Conservation (phyloP, 2,888 invertebrate genomes). For the Ephialtes manifestator region DNA sequence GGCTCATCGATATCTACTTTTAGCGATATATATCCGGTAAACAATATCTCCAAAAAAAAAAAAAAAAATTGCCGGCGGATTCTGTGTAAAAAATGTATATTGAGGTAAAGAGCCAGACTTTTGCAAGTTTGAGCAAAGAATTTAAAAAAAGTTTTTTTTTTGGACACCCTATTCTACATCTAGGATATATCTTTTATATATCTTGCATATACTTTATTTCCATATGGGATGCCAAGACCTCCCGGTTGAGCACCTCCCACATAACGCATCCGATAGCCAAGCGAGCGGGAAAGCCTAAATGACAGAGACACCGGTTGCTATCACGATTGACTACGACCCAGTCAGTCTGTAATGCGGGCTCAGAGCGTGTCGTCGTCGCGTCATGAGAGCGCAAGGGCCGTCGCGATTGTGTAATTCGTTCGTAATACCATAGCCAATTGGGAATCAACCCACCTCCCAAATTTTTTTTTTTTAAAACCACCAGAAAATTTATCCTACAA, state of each 20-base stretch:
- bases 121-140: no score
- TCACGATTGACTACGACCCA: slow-evolving; percentile 43
- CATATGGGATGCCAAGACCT: neutral
- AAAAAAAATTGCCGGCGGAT: no score
- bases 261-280: neutral
- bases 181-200: no score
- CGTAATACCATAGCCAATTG: slow-evolving; percentile 49
- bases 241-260: slow-evolving; percentile 24
- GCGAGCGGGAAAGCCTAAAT: slow-evolving; percentile 21
- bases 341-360: slow-evolving; percentile 84
- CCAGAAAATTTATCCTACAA: neutral
- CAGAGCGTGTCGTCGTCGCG: slow-evolving; percentile 77
- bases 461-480: neutral
- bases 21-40: no score
- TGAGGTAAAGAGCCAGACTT: no score
- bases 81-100: no score
- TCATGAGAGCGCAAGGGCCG: slow-evolving; percentile 76
- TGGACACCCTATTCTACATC: no score
- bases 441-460: neutral
- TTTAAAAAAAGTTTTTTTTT: no score
- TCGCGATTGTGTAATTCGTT: slow-evolving; percentile 79
- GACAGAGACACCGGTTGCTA: slow-evolving; percentile 30
- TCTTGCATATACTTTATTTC: no score
- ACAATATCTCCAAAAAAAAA: no score
- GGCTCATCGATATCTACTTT: no score